These are phyloP conservation scores for Synanthedon andrenaeformis DNA, from an alignment of 2,888 invertebrate species.

Conservation along the genomic window DNA sequence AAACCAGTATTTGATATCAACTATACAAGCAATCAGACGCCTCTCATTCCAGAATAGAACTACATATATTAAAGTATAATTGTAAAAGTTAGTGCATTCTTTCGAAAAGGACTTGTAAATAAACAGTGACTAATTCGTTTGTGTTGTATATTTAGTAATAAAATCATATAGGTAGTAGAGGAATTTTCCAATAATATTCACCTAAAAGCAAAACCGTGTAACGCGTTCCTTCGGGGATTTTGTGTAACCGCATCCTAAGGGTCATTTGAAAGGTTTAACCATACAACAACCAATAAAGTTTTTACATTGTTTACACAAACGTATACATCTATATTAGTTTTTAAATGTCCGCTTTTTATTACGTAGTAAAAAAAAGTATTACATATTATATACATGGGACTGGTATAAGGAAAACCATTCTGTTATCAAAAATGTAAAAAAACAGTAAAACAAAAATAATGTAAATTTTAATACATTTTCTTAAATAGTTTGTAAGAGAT, in stretches of 20 bases:
- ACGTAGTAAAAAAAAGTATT: background rate
- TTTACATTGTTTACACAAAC: constrained; percentile 1
- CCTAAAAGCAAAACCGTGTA: constrained; percentile 61
- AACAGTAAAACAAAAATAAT: no score
- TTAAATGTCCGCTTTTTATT: background rate
- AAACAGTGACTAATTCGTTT: no score
- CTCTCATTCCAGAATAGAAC: no score
- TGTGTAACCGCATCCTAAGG: constrained; percentile 54
- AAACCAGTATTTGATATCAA: background rate
- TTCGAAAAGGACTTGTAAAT: no score
- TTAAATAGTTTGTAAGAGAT: no score
- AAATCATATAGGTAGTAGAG: background rate
- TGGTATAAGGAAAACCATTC: background rate
- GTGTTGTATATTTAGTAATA: background rate
- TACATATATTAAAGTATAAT: no score
- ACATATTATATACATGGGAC: no score
- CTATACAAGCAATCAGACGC: background rate
- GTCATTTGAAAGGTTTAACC: constrained; percentile 60
- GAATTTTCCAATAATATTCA: background rate
- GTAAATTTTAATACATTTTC: no score
- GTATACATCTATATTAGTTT: background rate
- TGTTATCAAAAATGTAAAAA: no score
- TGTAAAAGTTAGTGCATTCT: no score
- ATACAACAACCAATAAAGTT: constrained; percentile 38
- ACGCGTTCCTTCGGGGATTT: constrained; percentile 47